Conservation (phyloP, 2,888 invertebrate species). For the Stenchaetothrips biformis region DNA sequence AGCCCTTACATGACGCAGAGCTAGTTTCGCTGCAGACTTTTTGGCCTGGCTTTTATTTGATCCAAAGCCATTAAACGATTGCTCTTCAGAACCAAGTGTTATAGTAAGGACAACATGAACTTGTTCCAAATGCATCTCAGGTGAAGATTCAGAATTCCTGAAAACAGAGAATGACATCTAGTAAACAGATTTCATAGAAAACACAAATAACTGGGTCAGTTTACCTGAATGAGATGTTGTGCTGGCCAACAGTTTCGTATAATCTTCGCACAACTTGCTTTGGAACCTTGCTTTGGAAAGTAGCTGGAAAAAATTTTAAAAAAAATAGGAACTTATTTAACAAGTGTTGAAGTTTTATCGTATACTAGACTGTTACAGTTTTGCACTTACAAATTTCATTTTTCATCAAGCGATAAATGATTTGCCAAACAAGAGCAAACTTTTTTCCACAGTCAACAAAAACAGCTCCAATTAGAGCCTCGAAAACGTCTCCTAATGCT, state of each 20-base stretch:
- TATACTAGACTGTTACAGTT: background rate
- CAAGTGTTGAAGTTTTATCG: background rate
- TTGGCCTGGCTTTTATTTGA: slow-evolving; percentile 65
- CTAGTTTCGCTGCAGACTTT: slow-evolving; percentile 73
- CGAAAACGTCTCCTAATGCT: slow-evolving; percentile 88
- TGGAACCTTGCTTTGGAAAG: slow-evolving; percentile 77
- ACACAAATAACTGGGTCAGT: slow-evolving; percentile 40
- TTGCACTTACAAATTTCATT: slow-evolving; percentile 63
- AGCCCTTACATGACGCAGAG: slow-evolving; percentile 46
- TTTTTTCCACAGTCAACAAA: slow-evolving; percentile 76
- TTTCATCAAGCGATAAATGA: slow-evolving; percentile 76
- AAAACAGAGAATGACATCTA: background rate
- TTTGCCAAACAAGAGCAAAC: slow-evolving; percentile 69
- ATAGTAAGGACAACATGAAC: slow-evolving; percentile 45
- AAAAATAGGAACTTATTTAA: slow-evolving; percentile 13
- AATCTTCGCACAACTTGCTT: slow-evolving; percentile 85
- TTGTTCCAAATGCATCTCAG: background rate
- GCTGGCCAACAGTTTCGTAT: slow-evolving; percentile 73
- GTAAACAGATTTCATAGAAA: background rate
- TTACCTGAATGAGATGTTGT: slow-evolving; percentile 62
- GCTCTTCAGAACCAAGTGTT: slow-evolving; percentile 54
- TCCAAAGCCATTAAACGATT: slow-evolving; percentile 65
- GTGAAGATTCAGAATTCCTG: slow-evolving; percentile 30
- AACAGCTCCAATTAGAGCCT: slow-evolving; percentile 87
- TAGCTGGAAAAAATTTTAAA: slow-evolving; percentile 46